Evolutionary conservation across 2,113 vertebrate genomes (phyloP).

Genomic region (Pogonocichla stellata): DNA sequence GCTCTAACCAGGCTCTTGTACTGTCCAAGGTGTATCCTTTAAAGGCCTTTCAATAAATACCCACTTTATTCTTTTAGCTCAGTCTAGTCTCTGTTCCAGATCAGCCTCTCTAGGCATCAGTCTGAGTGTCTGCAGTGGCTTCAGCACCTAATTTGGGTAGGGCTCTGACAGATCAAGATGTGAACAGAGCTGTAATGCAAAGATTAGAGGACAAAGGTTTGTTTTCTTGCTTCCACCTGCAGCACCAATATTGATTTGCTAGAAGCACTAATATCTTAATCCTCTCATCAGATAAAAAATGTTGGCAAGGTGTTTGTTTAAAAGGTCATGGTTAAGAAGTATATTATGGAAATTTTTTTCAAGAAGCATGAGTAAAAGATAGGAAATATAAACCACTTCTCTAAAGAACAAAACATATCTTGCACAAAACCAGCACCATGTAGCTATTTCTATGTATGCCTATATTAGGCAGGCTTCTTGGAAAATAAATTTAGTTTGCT

Average conservation of each 20-base stretch:
- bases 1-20: too few relatives aligned
- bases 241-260: not conserved
- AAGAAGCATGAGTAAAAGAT: not conserved
- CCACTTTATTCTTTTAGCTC: too few relatives aligned
- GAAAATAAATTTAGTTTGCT: not conserved
- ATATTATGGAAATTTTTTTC: not conserved
- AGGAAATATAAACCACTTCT: not conserved
- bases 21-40: too few relatives aligned
- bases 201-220: not conserved
- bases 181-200: not conserved
- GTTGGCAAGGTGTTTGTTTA: not conserved
- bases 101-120: too few relatives aligned
- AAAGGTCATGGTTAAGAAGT: not conserved
- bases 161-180: not conserved
- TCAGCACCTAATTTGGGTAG: not conserved
- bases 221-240: not conserved
- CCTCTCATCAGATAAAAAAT: not conserved
- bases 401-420: not conserved
- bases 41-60: too few relatives aligned
- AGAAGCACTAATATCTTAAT: conserved; percentile 6
- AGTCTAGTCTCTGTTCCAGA: too few relatives aligned
- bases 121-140: not conserved
- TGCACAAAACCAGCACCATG: not conserved
- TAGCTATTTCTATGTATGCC: not conserved
- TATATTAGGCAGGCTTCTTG: not conserved